Evolutionary conservation across 2,888 invertebrate species (phyloP).

Genomic region (Deroplatys truncata): DNA sequence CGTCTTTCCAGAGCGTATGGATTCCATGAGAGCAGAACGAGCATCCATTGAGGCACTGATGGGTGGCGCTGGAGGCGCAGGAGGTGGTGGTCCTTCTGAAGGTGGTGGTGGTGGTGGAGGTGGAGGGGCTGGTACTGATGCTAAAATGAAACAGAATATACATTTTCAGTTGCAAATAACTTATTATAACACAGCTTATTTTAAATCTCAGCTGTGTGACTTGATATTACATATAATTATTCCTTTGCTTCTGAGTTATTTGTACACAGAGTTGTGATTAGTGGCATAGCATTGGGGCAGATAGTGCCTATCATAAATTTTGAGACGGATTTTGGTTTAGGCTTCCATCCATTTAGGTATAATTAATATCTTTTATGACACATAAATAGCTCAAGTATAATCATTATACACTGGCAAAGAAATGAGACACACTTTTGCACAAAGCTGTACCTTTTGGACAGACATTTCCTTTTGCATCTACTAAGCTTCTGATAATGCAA

Average conservation of each 20-base stretch:
- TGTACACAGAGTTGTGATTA: too few species aligned
- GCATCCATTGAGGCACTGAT: constrained; percentile 49
- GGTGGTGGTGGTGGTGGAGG: constrained; percentile 43
- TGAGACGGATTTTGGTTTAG: not conserved
- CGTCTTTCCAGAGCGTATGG: constrained; percentile 72
- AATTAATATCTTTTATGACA: too few species aligned
- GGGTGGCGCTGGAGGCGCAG: constrained; percentile 37
- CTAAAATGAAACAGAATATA: not conserved
- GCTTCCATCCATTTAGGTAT: not conserved
- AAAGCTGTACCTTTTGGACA: too few species aligned
- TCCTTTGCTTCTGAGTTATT: too few species aligned
- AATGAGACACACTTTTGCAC: too few species aligned
- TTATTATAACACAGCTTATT: too few species aligned
- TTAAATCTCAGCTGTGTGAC: too few species aligned
- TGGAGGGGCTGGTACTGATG: constrained; percentile 31
- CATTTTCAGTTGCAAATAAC: not conserved
- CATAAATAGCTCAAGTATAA: not conserved
- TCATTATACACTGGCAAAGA: not conserved
- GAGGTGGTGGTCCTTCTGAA: constrained; percentile 39
- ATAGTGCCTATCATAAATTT: too few species aligned
- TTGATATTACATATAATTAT: too few species aligned
- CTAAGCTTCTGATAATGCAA: too few species aligned
- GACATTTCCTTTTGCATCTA: too few species aligned
- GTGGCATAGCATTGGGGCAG: too few species aligned
- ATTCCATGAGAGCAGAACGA: constrained; percentile 73